These are phyloP conservation scores for Cephus nigrinus DNA, from an alignment of 2,888 invertebrate species.

Conservation along the genomic window DNA sequence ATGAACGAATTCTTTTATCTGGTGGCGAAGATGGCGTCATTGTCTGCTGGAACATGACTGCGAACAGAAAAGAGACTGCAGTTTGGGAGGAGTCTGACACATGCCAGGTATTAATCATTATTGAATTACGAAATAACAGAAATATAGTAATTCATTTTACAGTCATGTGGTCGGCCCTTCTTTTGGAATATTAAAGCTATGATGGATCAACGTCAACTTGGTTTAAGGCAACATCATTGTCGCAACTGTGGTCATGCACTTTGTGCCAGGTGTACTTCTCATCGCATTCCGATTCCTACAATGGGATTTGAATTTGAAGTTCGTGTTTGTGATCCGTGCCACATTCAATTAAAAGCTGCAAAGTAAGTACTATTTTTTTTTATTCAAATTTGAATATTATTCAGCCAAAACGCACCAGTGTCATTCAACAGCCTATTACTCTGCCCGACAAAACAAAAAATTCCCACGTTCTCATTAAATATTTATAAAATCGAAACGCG, in stretches of 20 bases:
- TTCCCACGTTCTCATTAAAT: not conserved
- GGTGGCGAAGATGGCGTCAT: constrained; percentile 93
- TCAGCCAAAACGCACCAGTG: not conserved
- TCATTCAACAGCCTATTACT: not conserved
- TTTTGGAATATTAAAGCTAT: constrained; percentile 99
- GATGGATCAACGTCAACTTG: constrained; percentile 96
- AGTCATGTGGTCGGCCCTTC: constrained; percentile 94
- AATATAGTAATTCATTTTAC: constrained; percentile 47
- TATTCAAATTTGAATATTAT: not conserved
- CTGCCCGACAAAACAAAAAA: not conserved
- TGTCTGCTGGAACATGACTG: constrained; percentile 95
- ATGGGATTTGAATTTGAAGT: constrained; percentile 99
- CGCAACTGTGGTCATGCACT: constrained; percentile 95
- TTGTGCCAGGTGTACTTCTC: constrained; percentile 91
- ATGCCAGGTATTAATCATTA: constrained; percentile 69
- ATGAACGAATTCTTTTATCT: constrained; percentile 84
- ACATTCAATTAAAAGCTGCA: constrained; percentile 81
- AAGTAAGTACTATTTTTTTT: constrained; percentile 75
- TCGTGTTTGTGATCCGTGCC: constrained; percentile 94
- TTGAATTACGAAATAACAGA: not conserved
- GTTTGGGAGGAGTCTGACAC: constrained; percentile 95
- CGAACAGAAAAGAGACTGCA: constrained; percentile 90
- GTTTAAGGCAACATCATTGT: constrained; percentile 91
- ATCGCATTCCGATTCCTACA: constrained; percentile 88
- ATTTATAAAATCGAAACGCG: not conserved